Base-by-base conservation (phyloP, 1,140 invertebrate genomes). In the Aphelenchoides besseyi region DNA sequence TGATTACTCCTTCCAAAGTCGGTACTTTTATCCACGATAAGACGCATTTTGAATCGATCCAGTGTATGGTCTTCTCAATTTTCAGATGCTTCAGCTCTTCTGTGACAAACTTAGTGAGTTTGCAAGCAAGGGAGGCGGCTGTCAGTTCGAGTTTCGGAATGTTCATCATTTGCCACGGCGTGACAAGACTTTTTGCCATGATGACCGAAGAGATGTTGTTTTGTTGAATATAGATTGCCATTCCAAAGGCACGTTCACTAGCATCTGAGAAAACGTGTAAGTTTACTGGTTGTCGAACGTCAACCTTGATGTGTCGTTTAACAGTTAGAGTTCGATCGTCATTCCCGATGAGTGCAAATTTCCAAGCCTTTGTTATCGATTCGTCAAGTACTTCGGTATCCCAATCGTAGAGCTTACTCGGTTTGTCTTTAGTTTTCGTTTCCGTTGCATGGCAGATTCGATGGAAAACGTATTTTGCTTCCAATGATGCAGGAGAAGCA, bases 221-320 rank as follows among this genome's bases (percentile, higher is more conserved):
- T 9, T 59, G 9, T 9, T 26, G 8, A 8, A 59, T 8, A 41
- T 59, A 59, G 23, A 26, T 26, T 9, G 23, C 57, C 16, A 18
- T 16, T 23, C 9, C 57, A 41, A 9, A 59, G 18, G 57, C 57
- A 9, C 57, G 57, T 9, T 59, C 57, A 41, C 8, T 9, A 59
- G 57, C 57, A 18, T 59, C 57, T 9, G 9, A 59, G 57, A 59
- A 59, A 8, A 59, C 57, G 57, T 59, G 57, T 9, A 59, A 18
- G 8, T 59, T 18, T 8, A 26, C 57, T 9, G 57, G 23, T 8
- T 59, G 8, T 9, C 9, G 9, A 59, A 18, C 8, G 23, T 8
- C 8, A 9, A 26, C 8, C 8, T 9, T 8, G 8, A 59, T 26
- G 57, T 23, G 57, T 8, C 57, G 57, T 23, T 18, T 8, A 9